phyloP scores from a whole-genome alignment of 2,888 invertebrate genomes.

The Epiblema foenella region DNA sequence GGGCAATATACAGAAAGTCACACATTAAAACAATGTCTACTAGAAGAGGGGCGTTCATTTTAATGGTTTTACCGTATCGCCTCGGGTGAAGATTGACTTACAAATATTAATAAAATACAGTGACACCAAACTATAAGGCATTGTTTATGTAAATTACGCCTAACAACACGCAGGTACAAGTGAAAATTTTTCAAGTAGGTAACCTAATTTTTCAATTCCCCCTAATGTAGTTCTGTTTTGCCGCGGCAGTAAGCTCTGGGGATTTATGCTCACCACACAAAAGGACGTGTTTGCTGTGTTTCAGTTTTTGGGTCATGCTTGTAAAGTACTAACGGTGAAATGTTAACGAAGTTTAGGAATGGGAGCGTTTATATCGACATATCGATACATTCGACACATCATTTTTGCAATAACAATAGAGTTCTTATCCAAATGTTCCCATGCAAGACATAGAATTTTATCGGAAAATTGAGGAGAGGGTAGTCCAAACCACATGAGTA shows the following conservation, averaged over 20 bases:
- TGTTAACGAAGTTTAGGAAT: conserved; percentile 25
- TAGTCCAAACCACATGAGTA: too few species aligned
- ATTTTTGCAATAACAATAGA: too few species aligned
- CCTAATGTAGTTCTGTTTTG: conserved; percentile 1
- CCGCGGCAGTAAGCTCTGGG: conserved; percentile 18
- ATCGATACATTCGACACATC: conserved; percentile 20
- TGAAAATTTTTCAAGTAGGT: background rate
- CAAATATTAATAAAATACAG: too few species aligned
- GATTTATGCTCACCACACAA: conserved; percentile 26
- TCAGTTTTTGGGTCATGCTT: conserved; percentile 41
- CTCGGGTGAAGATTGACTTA: background rate
- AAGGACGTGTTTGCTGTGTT: conserved; percentile 37
- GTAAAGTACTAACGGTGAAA: conserved; percentile 34
- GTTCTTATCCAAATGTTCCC: too few species aligned
- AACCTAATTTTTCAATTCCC: background rate
- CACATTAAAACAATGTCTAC: too few species aligned
- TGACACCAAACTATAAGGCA: background rate
- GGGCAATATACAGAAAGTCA: too few species aligned
- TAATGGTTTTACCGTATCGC: too few species aligned
- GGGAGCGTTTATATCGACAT: background rate
- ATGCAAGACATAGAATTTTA: too few species aligned
- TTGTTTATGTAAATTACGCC: background rate
- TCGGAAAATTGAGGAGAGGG: too few species aligned
- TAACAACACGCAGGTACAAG: background rate
- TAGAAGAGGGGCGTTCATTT: too few species aligned